Evolutionary conservation across 2,113 vertebrate genomes (phyloP).

Genomic region (Vidua macroura): DNA sequence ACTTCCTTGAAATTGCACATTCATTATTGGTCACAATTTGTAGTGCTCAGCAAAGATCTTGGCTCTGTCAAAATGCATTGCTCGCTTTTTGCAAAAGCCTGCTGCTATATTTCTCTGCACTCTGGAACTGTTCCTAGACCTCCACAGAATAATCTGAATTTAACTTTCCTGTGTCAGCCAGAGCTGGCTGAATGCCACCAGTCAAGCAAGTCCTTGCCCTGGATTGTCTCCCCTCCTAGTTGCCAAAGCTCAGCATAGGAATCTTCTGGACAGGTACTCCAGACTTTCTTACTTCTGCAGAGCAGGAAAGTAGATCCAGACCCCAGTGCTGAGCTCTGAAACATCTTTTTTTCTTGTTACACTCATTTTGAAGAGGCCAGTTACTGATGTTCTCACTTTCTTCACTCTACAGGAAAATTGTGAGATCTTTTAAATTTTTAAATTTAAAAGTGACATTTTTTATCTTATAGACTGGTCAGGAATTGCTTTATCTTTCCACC

Average conservation of each 20-base stretch:
- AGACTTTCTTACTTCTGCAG: neutral
- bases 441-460: neutral
- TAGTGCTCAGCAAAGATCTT: neutral
- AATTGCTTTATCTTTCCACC: neutral
- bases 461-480: neutral
- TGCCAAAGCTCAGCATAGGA: neutral
- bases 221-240: neutral
- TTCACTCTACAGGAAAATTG: neutral
- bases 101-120: neutral
- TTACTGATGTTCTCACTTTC: neutral
- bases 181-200: neutral
- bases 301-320: neutral
- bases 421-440: neutral
- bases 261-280: neutral
- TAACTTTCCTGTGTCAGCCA: neutral
- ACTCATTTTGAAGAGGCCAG: neutral
- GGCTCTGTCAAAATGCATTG: neutral
- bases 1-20: neutral
- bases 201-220: neutral
- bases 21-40: neutral
- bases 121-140: neutral
- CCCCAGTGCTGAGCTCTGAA: rapidly evolving
- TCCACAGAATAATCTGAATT: neutral
- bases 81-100: neutral
- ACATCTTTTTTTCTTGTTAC: neutral